These are phyloP conservation scores for Melospiza georgiana DNA, from an alignment of 2,113 vertebrate genomes.

Conservation along the genomic window DNA sequence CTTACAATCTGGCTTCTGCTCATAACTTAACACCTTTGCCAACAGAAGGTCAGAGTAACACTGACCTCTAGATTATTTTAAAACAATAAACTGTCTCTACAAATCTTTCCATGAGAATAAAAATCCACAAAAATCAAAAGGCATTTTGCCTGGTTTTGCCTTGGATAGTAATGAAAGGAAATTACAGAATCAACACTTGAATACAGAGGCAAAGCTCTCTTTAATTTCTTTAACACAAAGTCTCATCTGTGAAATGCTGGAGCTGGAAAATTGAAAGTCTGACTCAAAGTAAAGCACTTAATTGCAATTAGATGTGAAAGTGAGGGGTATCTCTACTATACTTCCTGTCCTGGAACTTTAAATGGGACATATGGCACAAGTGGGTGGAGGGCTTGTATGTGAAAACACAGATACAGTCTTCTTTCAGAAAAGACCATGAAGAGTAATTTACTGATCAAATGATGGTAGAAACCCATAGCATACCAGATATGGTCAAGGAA, in stretches of 20 bases:
- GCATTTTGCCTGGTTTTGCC: background rate
- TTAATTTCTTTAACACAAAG: background rate
- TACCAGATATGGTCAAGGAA: conserved; percentile 48
- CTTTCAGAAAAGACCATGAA: conserved; percentile 17
- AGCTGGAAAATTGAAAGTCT: conserved; percentile 23
- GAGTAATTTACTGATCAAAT: conserved; percentile 23
- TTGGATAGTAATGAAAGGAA: conserved; percentile 9
- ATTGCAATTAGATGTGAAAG: conserved; percentile 19
- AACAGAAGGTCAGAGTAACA: background rate
- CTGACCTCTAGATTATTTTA: background rate
- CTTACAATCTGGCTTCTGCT: background rate
- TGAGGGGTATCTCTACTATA: conserved; percentile 15
- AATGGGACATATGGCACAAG: conserved; percentile 44
- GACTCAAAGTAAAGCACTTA: conserved; percentile 27
- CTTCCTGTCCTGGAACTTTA: conserved; percentile 50
- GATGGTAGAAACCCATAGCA: background rate
- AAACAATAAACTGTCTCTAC: background rate
- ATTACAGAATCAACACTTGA: background rate
- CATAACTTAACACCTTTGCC: background rate
- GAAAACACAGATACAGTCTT: conserved; percentile 33
- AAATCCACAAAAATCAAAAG: background rate
- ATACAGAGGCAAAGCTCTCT: background rate
- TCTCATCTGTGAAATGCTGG: background rate
- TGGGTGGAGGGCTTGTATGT: background rate
- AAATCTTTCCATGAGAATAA: background rate